Percentiles rank a stretch among this genome's conserved stretches.
phyloP scores from a whole-genome alignment of 2,113 vertebrate genomes.

The Pteruthius melanotis region DNA sequence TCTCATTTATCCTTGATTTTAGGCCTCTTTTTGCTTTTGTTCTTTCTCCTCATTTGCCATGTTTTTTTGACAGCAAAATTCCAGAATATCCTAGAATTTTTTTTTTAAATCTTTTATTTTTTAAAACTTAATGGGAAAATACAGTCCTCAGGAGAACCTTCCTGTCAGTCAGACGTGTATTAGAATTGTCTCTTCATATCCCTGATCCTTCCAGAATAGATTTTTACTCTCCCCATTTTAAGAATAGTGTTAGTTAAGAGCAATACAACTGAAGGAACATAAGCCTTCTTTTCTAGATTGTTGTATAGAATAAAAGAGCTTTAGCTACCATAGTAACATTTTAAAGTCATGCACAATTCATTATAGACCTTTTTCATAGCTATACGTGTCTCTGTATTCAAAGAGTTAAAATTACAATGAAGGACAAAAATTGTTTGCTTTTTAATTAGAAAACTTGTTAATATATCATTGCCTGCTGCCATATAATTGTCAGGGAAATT shows the following conservation, averaged over 20 bases:
- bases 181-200: not conserved
- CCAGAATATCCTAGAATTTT: not conserved
- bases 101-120: not conserved
- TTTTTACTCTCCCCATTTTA: not conserved
- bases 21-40: not conserved
- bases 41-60: not conserved
- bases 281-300: not conserved
- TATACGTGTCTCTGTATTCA: not conserved
- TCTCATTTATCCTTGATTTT: not conserved
- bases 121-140: not conserved
- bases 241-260: not conserved
- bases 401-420: not conserved
- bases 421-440: not conserved
- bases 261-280: not conserved
- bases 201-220: not conserved
- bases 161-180: not conserved
- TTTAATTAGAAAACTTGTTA: not conserved
- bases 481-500: not conserved
- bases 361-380: not conserved
- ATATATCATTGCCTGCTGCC: not conserved
- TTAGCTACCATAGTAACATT: not conserved
- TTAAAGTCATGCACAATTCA: not conserved
- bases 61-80: not conserved
- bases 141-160: not conserved
- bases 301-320: not conserved